These are phyloP conservation scores for Capitulum mitella DNA, from an alignment of 2,888 invertebrate genomes.

Conservation along the genomic window DNA sequence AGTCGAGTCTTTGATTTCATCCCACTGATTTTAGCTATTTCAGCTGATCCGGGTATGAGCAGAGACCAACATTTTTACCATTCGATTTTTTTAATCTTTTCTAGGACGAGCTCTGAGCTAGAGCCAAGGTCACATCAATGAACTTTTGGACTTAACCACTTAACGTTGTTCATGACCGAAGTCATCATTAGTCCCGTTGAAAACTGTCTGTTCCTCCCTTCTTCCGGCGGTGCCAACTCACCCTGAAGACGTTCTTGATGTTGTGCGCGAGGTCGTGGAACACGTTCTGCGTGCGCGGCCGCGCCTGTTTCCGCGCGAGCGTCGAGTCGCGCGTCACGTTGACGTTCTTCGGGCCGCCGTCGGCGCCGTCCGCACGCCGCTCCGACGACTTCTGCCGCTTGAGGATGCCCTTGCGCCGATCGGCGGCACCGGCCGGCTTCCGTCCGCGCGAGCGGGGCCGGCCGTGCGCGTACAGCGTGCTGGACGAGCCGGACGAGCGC, in stretches of 20 bases:
- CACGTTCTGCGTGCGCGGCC: neutral
- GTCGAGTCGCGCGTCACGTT: neutral
- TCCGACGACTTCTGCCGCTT: neutral
- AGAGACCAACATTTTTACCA: too few species aligned
- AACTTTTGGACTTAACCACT: too few species aligned
- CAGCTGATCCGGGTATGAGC: too few species aligned
- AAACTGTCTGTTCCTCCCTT: neutral
- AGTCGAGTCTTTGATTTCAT: too few species aligned
- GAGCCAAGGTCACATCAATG: too few species aligned
- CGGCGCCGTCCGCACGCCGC: neutral
- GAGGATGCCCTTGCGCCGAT: conserved; percentile 2
- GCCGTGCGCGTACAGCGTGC: neutral
- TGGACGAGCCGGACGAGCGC: neutral
- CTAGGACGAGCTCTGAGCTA: too few species aligned
- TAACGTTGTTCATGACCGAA: too few species aligned
- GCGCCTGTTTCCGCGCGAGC: neutral
- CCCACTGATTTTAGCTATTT: too few species aligned
- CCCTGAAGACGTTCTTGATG: conserved; percentile 19
- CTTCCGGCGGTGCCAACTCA: neutral
- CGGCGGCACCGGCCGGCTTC: neutral
- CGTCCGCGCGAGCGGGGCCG: neutral
- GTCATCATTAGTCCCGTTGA: too few species aligned
- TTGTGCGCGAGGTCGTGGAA: conserved; percentile 15
- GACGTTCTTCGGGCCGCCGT: neutral
- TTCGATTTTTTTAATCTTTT: too few species aligned